Evolutionary conservation across 1,140 invertebrate genomes (phyloP).

Genomic region (Amphibalanus amphitrite): DNA sequence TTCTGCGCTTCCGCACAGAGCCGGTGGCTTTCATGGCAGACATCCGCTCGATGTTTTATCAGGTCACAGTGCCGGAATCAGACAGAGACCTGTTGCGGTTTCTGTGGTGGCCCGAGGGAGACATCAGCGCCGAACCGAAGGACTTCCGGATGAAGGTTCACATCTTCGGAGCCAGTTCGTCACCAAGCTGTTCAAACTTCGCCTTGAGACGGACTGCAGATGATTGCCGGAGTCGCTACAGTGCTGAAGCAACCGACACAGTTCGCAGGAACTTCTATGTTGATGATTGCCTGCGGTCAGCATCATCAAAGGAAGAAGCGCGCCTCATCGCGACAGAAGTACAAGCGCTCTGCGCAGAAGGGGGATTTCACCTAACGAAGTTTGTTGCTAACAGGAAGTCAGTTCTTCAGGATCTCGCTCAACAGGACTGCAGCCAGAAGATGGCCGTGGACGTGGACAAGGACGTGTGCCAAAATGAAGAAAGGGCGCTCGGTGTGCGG

Average conservation of each 20-base stretch:
- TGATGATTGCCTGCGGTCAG: not conserved
- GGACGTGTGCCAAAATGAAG: not conserved
- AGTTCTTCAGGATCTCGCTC: not conserved
- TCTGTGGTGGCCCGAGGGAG: constrained; percentile 1
- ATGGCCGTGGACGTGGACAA: not conserved
- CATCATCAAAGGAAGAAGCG: not conserved
- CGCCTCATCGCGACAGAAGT: not conserved
- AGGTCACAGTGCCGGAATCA: constrained; percentile 6
- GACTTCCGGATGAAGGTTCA: constrained; percentile 1
- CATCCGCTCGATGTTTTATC: constrained; percentile 22
- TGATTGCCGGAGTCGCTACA: not conserved
- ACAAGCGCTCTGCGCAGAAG: not conserved
- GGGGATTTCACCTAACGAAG: not conserved
- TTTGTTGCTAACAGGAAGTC: not conserved
- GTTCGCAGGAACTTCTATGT: not conserved
- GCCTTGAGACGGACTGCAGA: not conserved
- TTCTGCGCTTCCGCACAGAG: constrained; percentile 19
- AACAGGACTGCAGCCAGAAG: not conserved
- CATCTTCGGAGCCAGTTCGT: constrained; percentile 1
- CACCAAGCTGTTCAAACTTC: not conserved
- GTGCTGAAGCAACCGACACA: not conserved
- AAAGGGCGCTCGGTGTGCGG: not conserved
- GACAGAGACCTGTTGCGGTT: not conserved
- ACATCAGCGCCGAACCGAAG: not conserved
- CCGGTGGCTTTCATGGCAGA: constrained; percentile 19